Conservation (phyloP, 2,888 invertebrate genomes). For the Netelia virgata region DNA sequence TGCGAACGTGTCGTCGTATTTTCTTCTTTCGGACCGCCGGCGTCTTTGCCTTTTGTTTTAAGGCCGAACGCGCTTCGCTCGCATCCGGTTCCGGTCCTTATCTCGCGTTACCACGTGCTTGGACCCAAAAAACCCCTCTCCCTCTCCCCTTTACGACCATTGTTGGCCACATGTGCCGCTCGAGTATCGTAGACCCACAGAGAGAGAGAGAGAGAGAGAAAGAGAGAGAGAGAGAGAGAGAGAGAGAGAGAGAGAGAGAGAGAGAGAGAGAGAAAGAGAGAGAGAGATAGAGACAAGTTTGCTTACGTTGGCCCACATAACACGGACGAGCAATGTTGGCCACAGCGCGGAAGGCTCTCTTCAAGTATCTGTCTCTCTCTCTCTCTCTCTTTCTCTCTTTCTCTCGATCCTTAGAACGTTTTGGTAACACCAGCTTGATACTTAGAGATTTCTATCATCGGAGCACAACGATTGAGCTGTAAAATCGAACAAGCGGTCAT, state of each 20-base stretch:
- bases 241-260: conserved; percentile 22
- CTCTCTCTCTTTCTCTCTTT: conserved; percentile 15
- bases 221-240: conserved; percentile 34
- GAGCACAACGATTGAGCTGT: conserved; percentile 27
- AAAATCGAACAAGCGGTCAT: neutral
- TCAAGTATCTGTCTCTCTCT: conserved; percentile 51
- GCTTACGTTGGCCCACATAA: conserved; percentile 78
- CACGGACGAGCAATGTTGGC: conserved; percentile 70
- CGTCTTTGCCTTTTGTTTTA: conserved; percentile 75
- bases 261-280: conserved; percentile 28
- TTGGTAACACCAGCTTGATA: conserved; percentile 56
- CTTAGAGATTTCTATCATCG: conserved; percentile 43
- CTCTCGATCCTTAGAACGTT: conserved; percentile 60
- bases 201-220: conserved; percentile 17
- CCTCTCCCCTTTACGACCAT: conserved; percentile 67
- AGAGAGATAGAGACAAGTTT: conserved; percentile 69
- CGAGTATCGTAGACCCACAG: conserved; percentile 33
- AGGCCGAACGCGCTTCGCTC: conserved; percentile 54
- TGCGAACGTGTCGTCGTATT: neutral
- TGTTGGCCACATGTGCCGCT: conserved; percentile 79
- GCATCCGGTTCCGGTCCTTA: conserved; percentile 82
- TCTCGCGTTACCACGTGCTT: conserved; percentile 79
- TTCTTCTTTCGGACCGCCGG: conserved; percentile 51
- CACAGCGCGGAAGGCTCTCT: conserved; percentile 51
- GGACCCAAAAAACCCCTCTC: conserved; percentile 56